Percentiles rank a stretch among this genome's conserved stretches.
Evolutionary conservation across 2,888 invertebrate genomes (phyloP).

Genomic region (Sclerodermus sp.): DNA sequence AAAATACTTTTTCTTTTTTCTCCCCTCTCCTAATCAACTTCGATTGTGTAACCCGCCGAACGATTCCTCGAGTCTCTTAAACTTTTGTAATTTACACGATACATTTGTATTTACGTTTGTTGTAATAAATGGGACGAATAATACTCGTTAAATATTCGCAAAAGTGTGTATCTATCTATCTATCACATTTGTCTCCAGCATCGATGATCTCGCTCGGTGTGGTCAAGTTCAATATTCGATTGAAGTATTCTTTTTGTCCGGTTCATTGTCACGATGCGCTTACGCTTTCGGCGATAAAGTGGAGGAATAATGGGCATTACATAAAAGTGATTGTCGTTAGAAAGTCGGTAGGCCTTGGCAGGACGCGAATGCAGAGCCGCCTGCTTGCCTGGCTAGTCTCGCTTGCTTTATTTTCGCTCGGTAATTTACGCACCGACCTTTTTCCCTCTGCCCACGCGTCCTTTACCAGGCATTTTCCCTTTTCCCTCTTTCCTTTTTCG

Average conservation of each 20-base stretch:
- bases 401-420: conserved; percentile 14
- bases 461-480: conserved; percentile 2
- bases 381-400: no score
- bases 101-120: conserved; percentile 51
- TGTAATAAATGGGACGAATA: conserved; percentile 42
- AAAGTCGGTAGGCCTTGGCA: conserved; percentile 45
- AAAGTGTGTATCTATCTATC: no score
- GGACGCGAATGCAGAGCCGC: conserved; percentile 11
- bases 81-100: neutral
- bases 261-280: conserved; percentile 11
- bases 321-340: conserved; percentile 50
- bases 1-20: no score
- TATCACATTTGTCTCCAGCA: no score
- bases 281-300: conserved; percentile 24
- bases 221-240: no score
- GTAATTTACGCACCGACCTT: conserved; percentile 19
- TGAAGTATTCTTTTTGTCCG: no score
- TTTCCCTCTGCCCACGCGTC: neutral
- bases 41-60: neutral
- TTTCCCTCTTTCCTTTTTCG: conserved; percentile 11
- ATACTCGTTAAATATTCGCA: neutral
- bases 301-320: conserved; percentile 50
- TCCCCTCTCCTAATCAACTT: neutral
- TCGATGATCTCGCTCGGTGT: no score
- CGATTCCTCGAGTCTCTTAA: neutral